These are phyloP conservation scores for Ranitomeya imitator DNA, from an alignment of 2,113 vertebrate species.

Conservation along the genomic window DNA sequence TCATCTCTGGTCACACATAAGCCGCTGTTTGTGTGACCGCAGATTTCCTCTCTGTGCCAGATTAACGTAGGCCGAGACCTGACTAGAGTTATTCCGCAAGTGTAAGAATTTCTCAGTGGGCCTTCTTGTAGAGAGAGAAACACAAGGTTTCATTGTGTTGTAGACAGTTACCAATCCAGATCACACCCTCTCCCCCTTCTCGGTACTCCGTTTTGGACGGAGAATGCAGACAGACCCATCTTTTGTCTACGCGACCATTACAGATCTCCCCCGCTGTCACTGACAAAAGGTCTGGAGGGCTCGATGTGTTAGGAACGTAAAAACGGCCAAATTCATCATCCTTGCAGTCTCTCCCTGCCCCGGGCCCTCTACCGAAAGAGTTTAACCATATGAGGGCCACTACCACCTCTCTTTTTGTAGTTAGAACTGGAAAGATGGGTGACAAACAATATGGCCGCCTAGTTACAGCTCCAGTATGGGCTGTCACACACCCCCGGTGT, in stretches of 20 bases:
- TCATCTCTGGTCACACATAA: constrained; percentile 6
- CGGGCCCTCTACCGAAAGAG: background rate
- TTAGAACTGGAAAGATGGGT: background rate
- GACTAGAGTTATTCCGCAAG: constrained; percentile 49
- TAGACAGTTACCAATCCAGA: constrained; percentile 51
- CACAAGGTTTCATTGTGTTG: constrained; percentile 47
- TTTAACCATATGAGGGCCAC: constrained; percentile 7
- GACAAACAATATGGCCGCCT: background rate
- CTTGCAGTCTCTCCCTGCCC: constrained; percentile 23
- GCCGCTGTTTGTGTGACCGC: constrained; percentile 21
- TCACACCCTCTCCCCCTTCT: constrained; percentile 34
- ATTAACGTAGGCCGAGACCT: constrained; percentile 49
- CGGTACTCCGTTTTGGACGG: constrained; percentile 25
- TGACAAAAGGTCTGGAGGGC: constrained; percentile 33
- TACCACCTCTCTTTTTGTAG: background rate
- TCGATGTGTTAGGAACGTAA: constrained; percentile 30
- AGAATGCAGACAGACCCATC: constrained; percentile 53
- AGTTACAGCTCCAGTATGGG: background rate
- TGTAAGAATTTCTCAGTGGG: constrained; percentile 51
- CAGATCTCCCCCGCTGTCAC: constrained; percentile 35
- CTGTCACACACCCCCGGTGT: background rate
- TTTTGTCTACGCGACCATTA: constrained; percentile 50
- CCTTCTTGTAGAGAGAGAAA: constrained; percentile 24
- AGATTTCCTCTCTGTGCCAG: constrained; percentile 14
- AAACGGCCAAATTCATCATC: constrained; percentile 31